phyloP scores from a whole-genome alignment of 1,140 invertebrate genomes.

The Cepaea nemoralis region DNA sequence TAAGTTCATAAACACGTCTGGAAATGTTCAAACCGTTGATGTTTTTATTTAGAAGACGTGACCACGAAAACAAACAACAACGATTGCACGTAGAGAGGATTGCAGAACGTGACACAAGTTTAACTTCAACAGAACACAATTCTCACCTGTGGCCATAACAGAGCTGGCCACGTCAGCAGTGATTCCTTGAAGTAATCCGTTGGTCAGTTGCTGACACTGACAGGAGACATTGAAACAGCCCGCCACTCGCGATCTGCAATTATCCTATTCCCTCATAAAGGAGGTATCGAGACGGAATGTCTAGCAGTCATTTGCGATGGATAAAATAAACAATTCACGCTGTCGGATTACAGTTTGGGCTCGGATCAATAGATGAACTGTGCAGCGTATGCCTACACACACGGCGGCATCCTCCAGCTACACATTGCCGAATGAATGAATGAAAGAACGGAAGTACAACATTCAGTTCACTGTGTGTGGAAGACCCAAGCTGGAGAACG shows the following conservation, averaged over 20 bases:
- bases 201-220: background rate
- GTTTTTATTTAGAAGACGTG: too few species aligned
- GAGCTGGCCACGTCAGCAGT: background rate
- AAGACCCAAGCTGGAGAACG: background rate
- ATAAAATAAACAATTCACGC: background rate
- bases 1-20: too few species aligned
- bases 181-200: background rate
- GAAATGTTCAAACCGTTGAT: too few species aligned
- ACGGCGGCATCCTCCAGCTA: background rate
- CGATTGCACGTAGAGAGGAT: too few species aligned
- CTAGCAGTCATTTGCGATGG: background rate
- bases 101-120: too few species aligned
- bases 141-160: conserved; percentile 4
- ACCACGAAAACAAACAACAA: too few species aligned
- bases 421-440: conserved; percentile 7
- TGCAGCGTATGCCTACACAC: background rate
- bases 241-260: background rate
- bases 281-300: background rate
- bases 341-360: background rate
- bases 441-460: background rate
- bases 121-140: too few species aligned
- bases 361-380: too few species aligned
- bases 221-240: background rate
- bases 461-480: background rate
- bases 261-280: background rate